Conservation (phyloP, 1,140 invertebrate genomes). For the Parapsyche elsis region DNA sequence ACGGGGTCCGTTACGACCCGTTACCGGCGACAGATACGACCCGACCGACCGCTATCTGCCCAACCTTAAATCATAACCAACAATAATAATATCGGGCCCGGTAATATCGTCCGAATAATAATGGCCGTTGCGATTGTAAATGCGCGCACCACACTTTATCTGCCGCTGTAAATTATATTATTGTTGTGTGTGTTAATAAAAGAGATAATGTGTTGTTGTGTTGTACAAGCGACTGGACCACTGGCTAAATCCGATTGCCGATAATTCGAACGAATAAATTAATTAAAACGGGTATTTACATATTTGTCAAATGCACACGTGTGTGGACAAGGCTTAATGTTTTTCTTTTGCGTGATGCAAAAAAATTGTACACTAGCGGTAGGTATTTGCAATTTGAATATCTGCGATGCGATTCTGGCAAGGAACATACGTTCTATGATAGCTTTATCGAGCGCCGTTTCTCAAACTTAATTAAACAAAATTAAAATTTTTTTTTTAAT, state of each 20-base stretch:
- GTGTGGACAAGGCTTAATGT: no score
- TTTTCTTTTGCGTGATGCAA: no score
- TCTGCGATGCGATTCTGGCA: no score
- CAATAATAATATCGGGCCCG: conserved; percentile 36
- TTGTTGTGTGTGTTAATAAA: background rate
- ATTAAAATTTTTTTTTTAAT: no score
- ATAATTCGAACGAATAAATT: background rate
- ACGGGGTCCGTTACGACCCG: conserved; percentile 25
- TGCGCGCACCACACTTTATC: conserved; percentile 32
- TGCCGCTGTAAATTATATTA: conserved; percentile 38
- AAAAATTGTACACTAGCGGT: no score
- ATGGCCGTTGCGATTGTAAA: conserved; percentile 40
- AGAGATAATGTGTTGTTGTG: background rate
- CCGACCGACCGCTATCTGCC: conserved; percentile 30
- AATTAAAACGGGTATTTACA: no score
- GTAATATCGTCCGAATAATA: conserved; percentile 37
- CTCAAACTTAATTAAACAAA: no score
- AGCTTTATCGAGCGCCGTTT: no score
- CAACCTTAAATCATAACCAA: conserved; percentile 42
- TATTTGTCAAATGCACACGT: no score
- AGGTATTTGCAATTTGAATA: no score
- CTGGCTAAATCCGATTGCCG: background rate
- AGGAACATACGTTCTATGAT: no score
- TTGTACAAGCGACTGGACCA: background rate
- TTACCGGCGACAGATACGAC: conserved; percentile 10